Base-by-base conservation (phyloP, 1,140 invertebrate species). In the Lamellibrachia luymesi region DNA sequence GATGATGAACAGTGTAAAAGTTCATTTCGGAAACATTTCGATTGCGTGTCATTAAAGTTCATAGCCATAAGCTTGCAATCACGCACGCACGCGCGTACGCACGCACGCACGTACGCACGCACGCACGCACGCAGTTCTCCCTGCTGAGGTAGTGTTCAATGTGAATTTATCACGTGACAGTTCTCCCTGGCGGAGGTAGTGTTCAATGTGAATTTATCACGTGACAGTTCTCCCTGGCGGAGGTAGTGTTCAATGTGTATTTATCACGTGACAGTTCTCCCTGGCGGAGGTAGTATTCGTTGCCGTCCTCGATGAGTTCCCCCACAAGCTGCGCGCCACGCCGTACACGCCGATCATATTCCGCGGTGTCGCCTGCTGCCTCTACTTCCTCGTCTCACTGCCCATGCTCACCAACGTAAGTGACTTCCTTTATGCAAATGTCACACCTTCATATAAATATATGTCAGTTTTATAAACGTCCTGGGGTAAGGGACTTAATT, bases 391-490 rank as follows among this genome's bases (percentile, higher is more conserved):
- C 50, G 17, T 94, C 64, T 93, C 91, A 13, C 51, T 94, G 27
- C 94, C 94, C 50, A 93, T 94, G 94, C 92, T 94, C 50, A 94
- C 94, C 25, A 92, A 94, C 51, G 94, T 94, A 90, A 64, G 93
- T 92, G 50, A 92, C 50, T 38, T 92, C 49, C 27, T 10, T 92
- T 13, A 38, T 13, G 27, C 4, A 25, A n/a, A 92, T 17, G 8
- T 5, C 50, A 22, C 27, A 92, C 8, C 27, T 92, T 51, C 51
- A n/a, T 92, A 38, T n/a, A 91, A 13, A 10, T 91, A 91, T 90
- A 90, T 90, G n/a, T 90, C 38, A 38, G 38, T 38, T 38, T 38
- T 38, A 38, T 38, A 38, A 38, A 1, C 38, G 38, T 38, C 38
- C 38, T 38, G 38, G 38, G 38, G 38, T 38, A 38, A 38, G 38